These are phyloP conservation scores for Myripristis jacobus DNA, from an alignment of 2,797 vertebrate genomes.

Conservation along the genomic window DNA sequence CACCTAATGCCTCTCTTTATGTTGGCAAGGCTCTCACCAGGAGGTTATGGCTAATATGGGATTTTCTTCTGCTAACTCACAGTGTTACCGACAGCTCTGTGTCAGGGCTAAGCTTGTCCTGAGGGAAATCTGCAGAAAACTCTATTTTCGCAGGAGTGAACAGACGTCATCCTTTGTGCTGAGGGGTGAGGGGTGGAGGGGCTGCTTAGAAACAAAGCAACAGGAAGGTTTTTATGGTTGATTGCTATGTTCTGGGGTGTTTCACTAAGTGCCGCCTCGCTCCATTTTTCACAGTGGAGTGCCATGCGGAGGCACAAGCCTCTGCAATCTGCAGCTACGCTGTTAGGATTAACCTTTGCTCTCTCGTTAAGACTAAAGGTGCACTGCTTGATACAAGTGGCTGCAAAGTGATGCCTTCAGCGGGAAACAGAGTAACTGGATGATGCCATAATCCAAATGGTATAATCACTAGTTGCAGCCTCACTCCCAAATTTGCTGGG, in stretches of 20 bases:
- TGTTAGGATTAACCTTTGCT: constrained; percentile 68
- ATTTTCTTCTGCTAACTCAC: constrained; percentile 36
- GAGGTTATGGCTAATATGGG: constrained; percentile 57
- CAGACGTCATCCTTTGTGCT: constrained; percentile 51
- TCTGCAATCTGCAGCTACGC: constrained; percentile 61
- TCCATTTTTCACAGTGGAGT: constrained; percentile 71
- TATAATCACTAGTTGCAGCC: constrained; percentile 8
- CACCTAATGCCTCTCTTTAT: constrained; percentile 41
- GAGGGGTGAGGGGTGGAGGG: not conserved
- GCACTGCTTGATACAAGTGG: constrained; percentile 31
- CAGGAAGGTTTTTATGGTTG: constrained; percentile 72
- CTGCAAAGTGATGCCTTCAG: constrained; percentile 53
- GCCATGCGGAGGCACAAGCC: constrained; percentile 62
- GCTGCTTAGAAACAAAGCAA: constrained; percentile 66
- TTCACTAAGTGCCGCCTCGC: constrained; percentile 68
- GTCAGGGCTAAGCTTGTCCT: constrained; percentile 33
- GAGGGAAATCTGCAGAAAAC: constrained; percentile 46
- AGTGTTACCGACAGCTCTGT: constrained; percentile 34
- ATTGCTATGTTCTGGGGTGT: constrained; percentile 77
- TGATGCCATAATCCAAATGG: constrained; percentile 23
- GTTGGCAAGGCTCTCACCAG: constrained; percentile 36
- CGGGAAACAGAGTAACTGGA: constrained; percentile 10
- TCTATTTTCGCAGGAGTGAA: constrained; percentile 29
- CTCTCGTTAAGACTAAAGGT: constrained; percentile 58
- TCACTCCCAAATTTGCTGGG: constrained; percentile 37